Base-by-base conservation (phyloP, 2,113 vertebrate genomes). In the Diphyllodes magnificus region DNA sequence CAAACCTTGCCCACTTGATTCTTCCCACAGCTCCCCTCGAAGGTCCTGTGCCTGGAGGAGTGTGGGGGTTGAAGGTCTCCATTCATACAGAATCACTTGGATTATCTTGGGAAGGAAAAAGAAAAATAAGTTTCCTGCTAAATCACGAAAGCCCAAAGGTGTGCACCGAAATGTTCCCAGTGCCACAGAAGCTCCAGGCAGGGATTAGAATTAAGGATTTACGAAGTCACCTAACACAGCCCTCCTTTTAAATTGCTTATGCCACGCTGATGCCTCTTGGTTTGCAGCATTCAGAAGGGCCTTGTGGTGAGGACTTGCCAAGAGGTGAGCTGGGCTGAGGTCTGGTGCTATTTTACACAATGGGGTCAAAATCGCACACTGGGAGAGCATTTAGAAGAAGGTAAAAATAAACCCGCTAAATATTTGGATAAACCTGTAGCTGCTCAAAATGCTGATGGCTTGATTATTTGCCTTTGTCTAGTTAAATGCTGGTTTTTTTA, bases 201-300 rank as follows among this genome's bases (percentile, higher is more conserved):
- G 47, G 47, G 42, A 65, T 53, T 12, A 30, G n/a, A 50, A 51
- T 19, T 39, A 7, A 14, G 54, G 30, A 33, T 77, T 72, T 50
- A 24, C 24, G 51, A 45, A 30, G 33, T 57, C 10, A 4, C 0
- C 0, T n/a, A 42, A 63, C 0, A 2, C 0, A 0, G 15, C 24
- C 24, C 56, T 88, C 3, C 42, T 83, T 73, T 63, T 13, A 42
- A 70, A 72, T n/a, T 35, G 37, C 24, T 28, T 28, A 27, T 92
- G 45, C 53, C 4, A 1, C 0, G 2, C 40, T 47, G 70, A 4
- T 79, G n/a, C 23, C 51, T 90, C 47, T 50, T 37, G 45, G 50
- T 57, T 77, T 39, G 45, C 10, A 66, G 35, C 4, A 0, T 69
- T 82, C 72, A 21, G 49, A 59, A 35, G n/a, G 24, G 13, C 31